Evolutionary conservation across 2,888 invertebrate species (phyloP), one percentile per base, ranked within the genome.

Genomic region (Agrochola circellaris): DNA sequence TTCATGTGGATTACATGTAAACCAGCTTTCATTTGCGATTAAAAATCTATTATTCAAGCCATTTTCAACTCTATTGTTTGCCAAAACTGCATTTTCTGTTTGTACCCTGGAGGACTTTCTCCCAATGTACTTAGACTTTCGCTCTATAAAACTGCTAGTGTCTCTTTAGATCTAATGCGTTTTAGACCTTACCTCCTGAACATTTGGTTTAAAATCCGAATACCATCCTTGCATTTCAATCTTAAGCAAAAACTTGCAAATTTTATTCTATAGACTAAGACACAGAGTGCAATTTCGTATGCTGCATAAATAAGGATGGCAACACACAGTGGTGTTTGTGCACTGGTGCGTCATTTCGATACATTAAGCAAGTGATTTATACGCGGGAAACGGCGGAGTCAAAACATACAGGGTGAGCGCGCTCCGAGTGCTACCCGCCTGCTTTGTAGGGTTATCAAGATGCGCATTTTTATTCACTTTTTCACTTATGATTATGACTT

Each of bases 361-460:
- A 96, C 96, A 96, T 96, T 96, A 96, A 94, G 91, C 95, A 91
- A 91, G 96, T 96, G 96, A 96, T 96, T 95, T 96, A 96, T 95
- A 91, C 91, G 90, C 92, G 94, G 94, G 95, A 95, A 95, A 91
- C 94, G 91, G 89, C 90, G 90, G 92, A 95, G 95, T 96, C 96
- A 96, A 93, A 96, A 96, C 96, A 96, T 91, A 91, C 92, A 90
- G 95, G 92, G 92, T 87, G 90, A 81, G 76, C 73, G 83, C 87
- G 90, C 84, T 86, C 84, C 84, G 91, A 90, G 90, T 91, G 88
- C 83, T 82, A 79, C 81, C 83, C 69, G 87, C 87, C 86, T 79
- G 83, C 77, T 85, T 83, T 79, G 54, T 91, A 94, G 94, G 94
- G 95, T 69, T 93, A 91, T 34, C 86, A 72, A 78, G 45, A 77